Conservation (phyloP, 2,888 invertebrate species). For the Standfussiana lucernea region DNA sequence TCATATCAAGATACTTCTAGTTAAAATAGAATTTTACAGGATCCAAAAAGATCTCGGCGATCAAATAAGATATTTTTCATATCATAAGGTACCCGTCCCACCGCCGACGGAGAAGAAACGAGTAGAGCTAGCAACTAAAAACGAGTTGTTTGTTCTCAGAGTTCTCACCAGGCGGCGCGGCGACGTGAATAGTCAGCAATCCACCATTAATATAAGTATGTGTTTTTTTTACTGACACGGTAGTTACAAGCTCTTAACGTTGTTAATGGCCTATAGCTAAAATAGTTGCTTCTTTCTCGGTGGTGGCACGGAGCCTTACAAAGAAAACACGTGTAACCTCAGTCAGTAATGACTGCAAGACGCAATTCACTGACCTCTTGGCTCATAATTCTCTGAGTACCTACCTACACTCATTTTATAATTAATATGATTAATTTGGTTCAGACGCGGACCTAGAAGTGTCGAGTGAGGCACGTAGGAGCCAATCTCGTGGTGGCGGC, state of each 20-base stretch:
- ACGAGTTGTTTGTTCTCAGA: background rate
- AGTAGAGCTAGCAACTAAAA: background rate
- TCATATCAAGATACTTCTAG: background rate
- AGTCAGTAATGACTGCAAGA: background rate
- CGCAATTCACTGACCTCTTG: constrained; percentile 17
- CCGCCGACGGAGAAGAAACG: background rate
- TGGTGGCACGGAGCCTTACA: background rate
- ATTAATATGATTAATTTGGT: constrained; percentile 34
- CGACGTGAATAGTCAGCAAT: background rate
- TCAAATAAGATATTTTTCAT: background rate
- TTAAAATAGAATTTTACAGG: background rate
- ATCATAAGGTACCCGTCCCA: background rate
- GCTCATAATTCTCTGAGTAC: background rate
- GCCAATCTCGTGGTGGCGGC: constrained; percentile 34
- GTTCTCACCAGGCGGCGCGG: background rate
- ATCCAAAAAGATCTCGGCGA: background rate
- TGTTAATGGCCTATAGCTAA: background rate
- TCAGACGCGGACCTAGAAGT: constrained; percentile 19
- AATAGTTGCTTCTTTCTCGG: background rate
- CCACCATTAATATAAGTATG: background rate
- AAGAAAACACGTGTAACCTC: background rate
- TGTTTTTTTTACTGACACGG: background rate
- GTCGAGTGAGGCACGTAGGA: constrained; percentile 10
- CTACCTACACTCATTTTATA: constrained; percentile 4
- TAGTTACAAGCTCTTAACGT: background rate